Conservation (phyloP, 2,888 invertebrate genomes). For the Drosophila differens region DNA sequence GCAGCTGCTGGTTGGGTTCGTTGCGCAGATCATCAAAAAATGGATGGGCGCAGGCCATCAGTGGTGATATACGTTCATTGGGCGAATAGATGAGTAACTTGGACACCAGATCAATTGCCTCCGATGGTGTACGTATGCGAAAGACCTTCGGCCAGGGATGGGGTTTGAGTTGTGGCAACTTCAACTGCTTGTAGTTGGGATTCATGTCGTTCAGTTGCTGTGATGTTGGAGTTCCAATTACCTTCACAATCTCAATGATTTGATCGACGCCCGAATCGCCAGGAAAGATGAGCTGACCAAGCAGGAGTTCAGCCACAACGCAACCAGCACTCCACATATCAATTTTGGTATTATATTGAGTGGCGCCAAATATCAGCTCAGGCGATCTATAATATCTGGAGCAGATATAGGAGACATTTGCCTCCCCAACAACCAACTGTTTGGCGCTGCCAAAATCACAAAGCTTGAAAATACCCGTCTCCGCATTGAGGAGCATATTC, state of each 20-base stretch:
- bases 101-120: constrained; percentile 95
- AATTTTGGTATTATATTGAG: constrained; percentile 97
- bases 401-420: constrained; percentile 99
- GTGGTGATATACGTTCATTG: constrained; percentile 95
- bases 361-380: constrained; percentile 99
- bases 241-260: constrained; percentile 99
- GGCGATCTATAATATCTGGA: constrained; percentile 99
- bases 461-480: constrained; percentile 97
- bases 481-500: constrained; percentile 98
- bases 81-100: constrained; percentile 99
- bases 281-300: constrained; percentile 99
- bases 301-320: constrained; percentile 97
- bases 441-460: constrained; percentile 99
- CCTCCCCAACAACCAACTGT: constrained; percentile 96
- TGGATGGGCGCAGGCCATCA: constrained; percentile 98
- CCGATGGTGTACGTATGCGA: constrained; percentile 94
- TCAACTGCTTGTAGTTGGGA: constrained; percentile 99
- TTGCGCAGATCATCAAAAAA: constrained; percentile 99
- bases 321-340: constrained; percentile 99
- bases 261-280: constrained; percentile 99
- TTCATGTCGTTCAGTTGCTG: constrained; percentile 99
- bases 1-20: constrained; percentile 95
- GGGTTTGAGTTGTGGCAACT: constrained; percentile 99
- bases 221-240: constrained; percentile 98
- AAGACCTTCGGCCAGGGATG: constrained; percentile 99